Percentiles rank a stretch among this genome's conserved stretches.
Conservation (phyloP, 2,113 vertebrate genomes). For the Melozone crissalis region DNA sequence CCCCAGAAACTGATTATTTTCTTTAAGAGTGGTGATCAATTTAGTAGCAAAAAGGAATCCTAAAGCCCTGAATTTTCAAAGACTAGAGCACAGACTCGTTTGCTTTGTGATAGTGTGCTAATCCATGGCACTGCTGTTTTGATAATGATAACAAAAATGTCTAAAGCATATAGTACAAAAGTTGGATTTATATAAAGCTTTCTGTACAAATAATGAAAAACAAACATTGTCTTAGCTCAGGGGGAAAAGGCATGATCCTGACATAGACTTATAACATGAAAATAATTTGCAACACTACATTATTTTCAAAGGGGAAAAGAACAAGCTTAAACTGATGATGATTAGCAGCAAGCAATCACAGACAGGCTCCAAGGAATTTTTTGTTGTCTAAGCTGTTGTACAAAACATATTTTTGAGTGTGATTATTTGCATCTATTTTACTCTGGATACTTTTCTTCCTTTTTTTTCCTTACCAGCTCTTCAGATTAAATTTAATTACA, state of each 20-base stretch:
- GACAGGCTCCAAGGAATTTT: constrained; percentile 8
- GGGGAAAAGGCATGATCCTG: not conserved
- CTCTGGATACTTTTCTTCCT: not conserved
- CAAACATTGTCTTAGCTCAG: not conserved
- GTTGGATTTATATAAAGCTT: not conserved
- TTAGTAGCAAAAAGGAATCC: not conserved
- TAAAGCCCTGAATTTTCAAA: not conserved
- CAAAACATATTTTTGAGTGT: constrained; percentile 41
- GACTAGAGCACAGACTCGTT: not conserved
- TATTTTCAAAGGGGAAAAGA: constrained; percentile 34
- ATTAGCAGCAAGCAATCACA: constrained; percentile 38
- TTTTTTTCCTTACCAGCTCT: not conserved
- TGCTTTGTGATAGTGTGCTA: not conserved
- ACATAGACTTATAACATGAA: not conserved
- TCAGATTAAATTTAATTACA: constrained; percentile 57
- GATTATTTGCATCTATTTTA: constrained; percentile 50
- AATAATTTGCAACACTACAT: not conserved
- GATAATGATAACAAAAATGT: not conserved
- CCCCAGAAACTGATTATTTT: not conserved
- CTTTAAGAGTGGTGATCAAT: not conserved
- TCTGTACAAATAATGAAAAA: constrained; percentile 12
- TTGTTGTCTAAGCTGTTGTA: constrained; percentile 25
- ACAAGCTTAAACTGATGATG: constrained; percentile 26
- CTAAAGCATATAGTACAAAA: not conserved
- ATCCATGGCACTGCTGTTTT: not conserved